These are phyloP conservation scores for Lochmaea crataegi DNA, from an alignment of 2,888 invertebrate species.

Conservation along the genomic window DNA sequence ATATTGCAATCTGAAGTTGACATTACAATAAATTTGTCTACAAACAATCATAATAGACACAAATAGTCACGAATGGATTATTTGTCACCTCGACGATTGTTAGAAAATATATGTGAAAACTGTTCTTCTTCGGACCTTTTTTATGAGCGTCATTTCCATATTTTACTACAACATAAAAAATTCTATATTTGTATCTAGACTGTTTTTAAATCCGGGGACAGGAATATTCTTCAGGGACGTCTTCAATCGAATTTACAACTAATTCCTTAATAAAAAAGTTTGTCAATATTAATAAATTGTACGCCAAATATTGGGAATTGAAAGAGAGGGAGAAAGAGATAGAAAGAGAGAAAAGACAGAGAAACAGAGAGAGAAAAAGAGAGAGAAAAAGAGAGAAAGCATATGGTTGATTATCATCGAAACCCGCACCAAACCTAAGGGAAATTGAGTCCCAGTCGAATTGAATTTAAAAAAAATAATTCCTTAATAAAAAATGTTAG, in stretches of 20 bases:
- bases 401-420: too few species aligned
- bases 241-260: not conserved
- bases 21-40: not conserved
- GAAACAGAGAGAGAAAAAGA: too few species aligned
- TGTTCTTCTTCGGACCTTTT: slow-evolving; percentile 34
- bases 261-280: too few species aligned
- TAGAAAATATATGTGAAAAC: slow-evolving; percentile 34
- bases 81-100: slow-evolving; percentile 22
- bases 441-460: too few species aligned
- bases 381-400: too few species aligned
- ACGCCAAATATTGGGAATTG: too few species aligned
- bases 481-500: too few species aligned
- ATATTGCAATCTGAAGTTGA: not conserved
- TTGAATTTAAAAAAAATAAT: too few species aligned
- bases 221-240: slow-evolving; percentile 2
- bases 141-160: slow-evolving; percentile 42
- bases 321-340: too few species aligned
- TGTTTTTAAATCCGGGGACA: slow-evolving; percentile 28
- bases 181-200: slow-evolving; percentile 42
- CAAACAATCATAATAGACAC: not conserved
- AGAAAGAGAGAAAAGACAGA: too few species aligned
- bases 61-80: slow-evolving; percentile 3
- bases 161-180: slow-evolving; percentile 43
- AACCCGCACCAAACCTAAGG: too few species aligned
- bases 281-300: too few species aligned